Conservation (phyloP, 2,797 vertebrate species). For the Fistularia tabacaria region DNA sequence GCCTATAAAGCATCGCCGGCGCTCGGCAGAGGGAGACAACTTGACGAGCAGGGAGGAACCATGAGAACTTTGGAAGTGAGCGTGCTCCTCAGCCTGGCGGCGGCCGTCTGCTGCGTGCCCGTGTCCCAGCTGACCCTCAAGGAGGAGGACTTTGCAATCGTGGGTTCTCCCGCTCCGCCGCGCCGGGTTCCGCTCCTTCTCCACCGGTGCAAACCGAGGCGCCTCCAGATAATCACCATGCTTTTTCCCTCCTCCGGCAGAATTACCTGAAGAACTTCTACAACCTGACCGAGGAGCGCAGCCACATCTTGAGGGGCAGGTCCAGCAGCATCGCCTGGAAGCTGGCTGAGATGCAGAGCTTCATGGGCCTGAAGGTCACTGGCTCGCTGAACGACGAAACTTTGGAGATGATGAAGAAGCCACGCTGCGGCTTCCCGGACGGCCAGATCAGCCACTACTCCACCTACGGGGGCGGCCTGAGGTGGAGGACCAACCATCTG, state of each 20-base stretch:
- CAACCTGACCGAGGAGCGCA: constrained; percentile 56
- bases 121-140: constrained; percentile 15
- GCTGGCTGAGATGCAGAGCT: constrained; percentile 85
- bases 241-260: constrained; percentile 53
- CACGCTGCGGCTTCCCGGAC: constrained; percentile 87
- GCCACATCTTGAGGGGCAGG: constrained; percentile 5
- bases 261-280: constrained; percentile 83
- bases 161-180: constrained; percentile 23
- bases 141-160: constrained; percentile 61
- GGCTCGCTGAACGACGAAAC: constrained; percentile 80
- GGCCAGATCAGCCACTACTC: constrained; percentile 61
- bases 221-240: too few species aligned
- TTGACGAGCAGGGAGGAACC: constrained; percentile 16
- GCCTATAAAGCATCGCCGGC: too few species aligned
- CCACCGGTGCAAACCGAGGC: too few species aligned
- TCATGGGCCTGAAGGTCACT: constrained; percentile 74
- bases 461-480: constrained; percentile 57
- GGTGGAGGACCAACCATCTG: constrained; percentile 79
- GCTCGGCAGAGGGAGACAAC: too few species aligned
- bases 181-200: too few species aligned
- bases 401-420: constrained; percentile 82
- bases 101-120: constrained; percentile 47
- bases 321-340: constrained; percentile 50
- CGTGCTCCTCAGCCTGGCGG: constrained; percentile 58
- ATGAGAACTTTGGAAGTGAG: constrained; percentile 61